These are phyloP conservation scores for Rhyacophila brunnea DNA, from an alignment of 1,140 invertebrate genomes.

Conservation along the genomic window DNA sequence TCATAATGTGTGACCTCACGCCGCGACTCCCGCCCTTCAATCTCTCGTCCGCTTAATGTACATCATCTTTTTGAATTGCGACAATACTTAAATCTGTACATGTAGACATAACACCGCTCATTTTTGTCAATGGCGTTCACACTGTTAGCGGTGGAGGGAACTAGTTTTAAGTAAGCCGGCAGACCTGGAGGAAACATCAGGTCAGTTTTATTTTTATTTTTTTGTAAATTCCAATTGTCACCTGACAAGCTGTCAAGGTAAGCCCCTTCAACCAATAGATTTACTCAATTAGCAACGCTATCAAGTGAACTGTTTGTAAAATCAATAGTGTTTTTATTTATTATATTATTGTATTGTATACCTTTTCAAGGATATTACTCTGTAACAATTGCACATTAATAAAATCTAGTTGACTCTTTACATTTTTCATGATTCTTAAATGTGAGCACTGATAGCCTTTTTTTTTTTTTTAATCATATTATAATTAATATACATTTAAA, in stretches of 20 bases:
- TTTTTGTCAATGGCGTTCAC: conserved; percentile 24
- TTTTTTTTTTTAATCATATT: conserved; percentile 9
- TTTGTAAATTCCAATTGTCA: conserved; percentile 17
- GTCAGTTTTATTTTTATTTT: conserved; percentile 32
- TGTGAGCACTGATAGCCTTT: conserved; percentile 31
- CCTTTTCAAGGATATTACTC: neutral
- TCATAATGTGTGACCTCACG: conserved; percentile 27
- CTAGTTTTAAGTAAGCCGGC: conserved; percentile 22
- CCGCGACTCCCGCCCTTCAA: conserved; percentile 1
- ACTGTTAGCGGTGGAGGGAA: conserved; percentile 36
- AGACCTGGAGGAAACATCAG: conserved; percentile 33
- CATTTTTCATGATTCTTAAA: conserved; percentile 18
- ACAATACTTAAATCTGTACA: too few species aligned
- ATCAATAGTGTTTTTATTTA: neutral
- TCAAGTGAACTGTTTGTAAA: too few species aligned
- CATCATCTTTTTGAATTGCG: too few species aligned
- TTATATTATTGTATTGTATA: conserved; percentile 8
- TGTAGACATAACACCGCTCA: conserved; percentile 24
- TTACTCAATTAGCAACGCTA: conserved; percentile 8
- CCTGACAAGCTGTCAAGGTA: conserved; percentile 32
- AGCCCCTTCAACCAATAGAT: conserved; percentile 16
- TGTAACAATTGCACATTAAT: too few species aligned
- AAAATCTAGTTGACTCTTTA: neutral
- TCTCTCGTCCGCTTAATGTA: conserved; percentile 24
- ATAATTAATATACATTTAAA: conserved; percentile 10